Conservation (phyloP, 2,797 vertebrate genomes). For the Sitta carolinensis region DNA sequence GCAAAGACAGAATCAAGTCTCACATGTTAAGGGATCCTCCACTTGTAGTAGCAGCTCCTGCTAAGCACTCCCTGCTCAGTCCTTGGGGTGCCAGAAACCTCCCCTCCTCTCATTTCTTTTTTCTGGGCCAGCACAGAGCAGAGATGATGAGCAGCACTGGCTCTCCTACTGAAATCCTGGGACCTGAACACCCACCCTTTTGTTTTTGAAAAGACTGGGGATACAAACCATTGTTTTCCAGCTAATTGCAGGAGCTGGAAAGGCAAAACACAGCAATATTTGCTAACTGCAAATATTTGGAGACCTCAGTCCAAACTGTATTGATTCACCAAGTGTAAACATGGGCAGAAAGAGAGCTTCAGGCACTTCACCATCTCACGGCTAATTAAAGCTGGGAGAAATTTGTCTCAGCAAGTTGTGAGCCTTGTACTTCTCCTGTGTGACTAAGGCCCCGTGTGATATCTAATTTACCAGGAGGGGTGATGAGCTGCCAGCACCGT, state of each 20-base stretch:
- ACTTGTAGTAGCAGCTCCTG: neutral
- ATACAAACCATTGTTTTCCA: neutral
- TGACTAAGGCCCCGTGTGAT: neutral
- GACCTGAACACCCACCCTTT: neutral
- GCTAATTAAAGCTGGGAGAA: constrained; percentile 48
- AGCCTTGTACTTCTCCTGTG: neutral
- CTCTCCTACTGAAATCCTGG: neutral
- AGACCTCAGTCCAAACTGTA: constrained; percentile 18
- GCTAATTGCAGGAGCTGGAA: neutral
- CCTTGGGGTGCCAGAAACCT: neutral
- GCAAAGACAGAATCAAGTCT: neutral
- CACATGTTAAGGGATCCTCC: neutral
- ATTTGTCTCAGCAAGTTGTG: constrained; percentile 54
- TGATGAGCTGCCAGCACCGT: constrained; percentile 17
- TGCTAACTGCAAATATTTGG: constrained; percentile 40
- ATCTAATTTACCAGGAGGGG: constrained; percentile 22
- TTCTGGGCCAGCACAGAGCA: neutral
- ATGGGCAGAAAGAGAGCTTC: neutral
- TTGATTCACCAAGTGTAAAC: neutral
- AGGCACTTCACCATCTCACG: neutral
- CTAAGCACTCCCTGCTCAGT: neutral
- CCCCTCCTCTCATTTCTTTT: neutral
- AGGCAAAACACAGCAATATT: neutral
- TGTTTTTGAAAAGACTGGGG: neutral
- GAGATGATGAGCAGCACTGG: neutral